Evolutionary conservation across 2,113 vertebrate genomes (phyloP).

Genomic region (Crocuta crocuta): DNA sequence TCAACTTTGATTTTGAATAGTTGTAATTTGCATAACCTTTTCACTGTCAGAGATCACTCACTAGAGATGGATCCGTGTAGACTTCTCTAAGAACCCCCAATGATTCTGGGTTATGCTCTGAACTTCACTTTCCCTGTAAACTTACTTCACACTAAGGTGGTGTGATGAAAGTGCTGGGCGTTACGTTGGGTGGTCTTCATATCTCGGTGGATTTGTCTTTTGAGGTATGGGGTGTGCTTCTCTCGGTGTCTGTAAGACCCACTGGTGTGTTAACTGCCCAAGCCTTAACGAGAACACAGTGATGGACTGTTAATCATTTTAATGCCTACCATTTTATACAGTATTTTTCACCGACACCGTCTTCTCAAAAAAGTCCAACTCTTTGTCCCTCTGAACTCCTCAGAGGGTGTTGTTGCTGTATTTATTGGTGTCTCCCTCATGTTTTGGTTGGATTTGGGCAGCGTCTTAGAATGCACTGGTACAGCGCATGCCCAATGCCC

Average conservation of each 20-base stretch:
- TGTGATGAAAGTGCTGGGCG: too few species aligned
- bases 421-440: neutral
- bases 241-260: neutral
- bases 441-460: neutral
- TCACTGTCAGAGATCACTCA: neutral
- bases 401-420: neutral
- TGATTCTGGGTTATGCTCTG: neutral
- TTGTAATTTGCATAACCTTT: neutral
- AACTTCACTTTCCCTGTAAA: neutral
- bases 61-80: neutral
- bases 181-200: neutral
- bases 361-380: neutral
- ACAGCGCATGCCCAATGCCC: accelerated
- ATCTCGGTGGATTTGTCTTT: neutral
- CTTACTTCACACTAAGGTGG: neutral
- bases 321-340: neutral
- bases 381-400: neutral
- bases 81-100: neutral
- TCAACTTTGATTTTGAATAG: neutral
- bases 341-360: neutral
- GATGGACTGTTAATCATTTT: neutral
- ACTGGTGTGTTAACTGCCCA: neutral
- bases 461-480: neutral
- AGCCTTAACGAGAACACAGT: neutral
- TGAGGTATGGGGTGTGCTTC: neutral